phyloP scores from a whole-genome alignment of 2,888 invertebrate genomes.

The Heteropelma amictum region DNA sequence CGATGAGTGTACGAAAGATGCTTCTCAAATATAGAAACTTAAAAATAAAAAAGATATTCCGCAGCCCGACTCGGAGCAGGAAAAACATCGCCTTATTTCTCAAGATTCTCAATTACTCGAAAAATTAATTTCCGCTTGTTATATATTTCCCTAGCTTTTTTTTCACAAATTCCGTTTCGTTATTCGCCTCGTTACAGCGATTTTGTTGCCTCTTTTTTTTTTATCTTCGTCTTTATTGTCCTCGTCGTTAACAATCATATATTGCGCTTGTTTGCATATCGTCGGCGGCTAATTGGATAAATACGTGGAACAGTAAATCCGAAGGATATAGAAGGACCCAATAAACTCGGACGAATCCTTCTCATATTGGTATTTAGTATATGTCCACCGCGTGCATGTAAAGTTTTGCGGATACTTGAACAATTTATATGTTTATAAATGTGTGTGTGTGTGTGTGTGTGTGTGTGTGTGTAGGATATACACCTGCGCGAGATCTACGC shows the following conservation, averaged over 20 bases:
- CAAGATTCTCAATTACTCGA: neutral
- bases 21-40: neutral
- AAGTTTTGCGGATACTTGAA: neutral
- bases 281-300: slow-evolving; percentile 52
- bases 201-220: too few relatives aligned
- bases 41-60: slow-evolving; percentile 56
- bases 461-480: too few relatives aligned
- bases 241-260: slow-evolving; percentile 29
- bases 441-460: neutral
- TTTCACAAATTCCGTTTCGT: too few relatives aligned
- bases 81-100: neutral
- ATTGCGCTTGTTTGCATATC: slow-evolving; percentile 47
- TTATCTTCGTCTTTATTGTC: slow-evolving; percentile 26
- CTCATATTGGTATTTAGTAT: slow-evolving; percentile 33
- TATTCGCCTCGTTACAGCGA: too few relatives aligned
- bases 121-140: too few relatives aligned
- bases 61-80: slow-evolving; percentile 51
- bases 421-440: neutral
- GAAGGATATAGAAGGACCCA: slow-evolving; percentile 14
- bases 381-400: neutral
- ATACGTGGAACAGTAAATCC: slow-evolving; percentile 50
- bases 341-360: slow-evolving; percentile 26
- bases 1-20: slow-evolving; percentile 39
- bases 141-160: too few relatives aligned
- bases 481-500: slow-evolving; percentile 19